Base-by-base conservation (phyloP, 2,797 vertebrate genomes). In the Hyperoplus immaculatus region DNA sequence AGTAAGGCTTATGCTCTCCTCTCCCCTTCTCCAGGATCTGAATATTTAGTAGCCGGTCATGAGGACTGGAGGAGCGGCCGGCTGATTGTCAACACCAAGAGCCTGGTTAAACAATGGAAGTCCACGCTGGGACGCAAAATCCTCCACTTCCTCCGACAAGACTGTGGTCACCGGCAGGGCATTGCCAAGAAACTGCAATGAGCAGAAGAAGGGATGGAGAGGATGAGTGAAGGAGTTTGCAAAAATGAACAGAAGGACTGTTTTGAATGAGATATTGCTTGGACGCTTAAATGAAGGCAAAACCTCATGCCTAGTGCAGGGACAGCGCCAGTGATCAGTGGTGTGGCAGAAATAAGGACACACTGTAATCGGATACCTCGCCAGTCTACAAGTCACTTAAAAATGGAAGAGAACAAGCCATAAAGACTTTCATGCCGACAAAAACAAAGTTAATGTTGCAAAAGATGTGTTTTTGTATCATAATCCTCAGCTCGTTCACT, bases 71-170 rank as follows among this genome's bases (percentile, higher is more conserved):
- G 91, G 87, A 96, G 89, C 0, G 94, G 95, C 54, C 94, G 90
- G 57, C 93, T 97, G 56, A 82, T 97, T 0, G 95, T 98, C 86
- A 97, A 98, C 91, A 96, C 96, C 94, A 97, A 97, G 91, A 98
- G 97, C 82, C 96, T 97, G 88, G 97, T 98, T 60, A 97, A 97
- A 72, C 95, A 92, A 7, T 98, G 97, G 97, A 97, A 95, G 88
- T 93, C 95, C 0, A 94, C 93, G 69, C 92, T 97, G 0, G 96
- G 95, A 83, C 96, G 94, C 89, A 97, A 96, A 92, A 91, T 98
- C 65, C 87, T 96, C 63, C 95, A 97, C 87, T 96, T 98, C 89
- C 92, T 98, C 83, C 96, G 94, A 83, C 95, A 90, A 88, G 92
- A 96, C 78, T 98, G 97, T 83, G 91, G 94, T 75, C 94, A 85